Evolutionary conservation across 92 coral and sea anemone species (phyloP).

Genomic region (Desmophyllum pertusum): DNA sequence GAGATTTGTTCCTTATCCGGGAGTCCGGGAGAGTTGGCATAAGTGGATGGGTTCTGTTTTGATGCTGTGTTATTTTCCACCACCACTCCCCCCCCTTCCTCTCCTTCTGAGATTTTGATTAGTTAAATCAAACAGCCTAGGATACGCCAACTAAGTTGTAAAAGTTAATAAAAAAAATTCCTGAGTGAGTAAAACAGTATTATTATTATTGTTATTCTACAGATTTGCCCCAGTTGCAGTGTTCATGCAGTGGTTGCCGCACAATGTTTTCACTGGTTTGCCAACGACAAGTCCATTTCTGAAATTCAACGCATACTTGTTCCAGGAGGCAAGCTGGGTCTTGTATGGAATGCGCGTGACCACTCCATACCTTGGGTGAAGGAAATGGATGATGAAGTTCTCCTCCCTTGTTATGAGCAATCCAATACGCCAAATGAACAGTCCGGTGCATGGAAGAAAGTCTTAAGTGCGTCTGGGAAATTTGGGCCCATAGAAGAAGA

Average conservation of each 20-base stretch:
- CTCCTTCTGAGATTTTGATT: too few species aligned
- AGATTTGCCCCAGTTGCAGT: conserved; percentile 53
- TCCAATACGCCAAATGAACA: conserved; percentile 56
- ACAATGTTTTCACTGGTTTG: conserved; percentile 83
- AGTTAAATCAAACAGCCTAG: too few species aligned
- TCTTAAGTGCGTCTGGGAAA: conserved; percentile 37
- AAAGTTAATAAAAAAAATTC: background rate
- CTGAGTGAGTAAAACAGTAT: background rate
- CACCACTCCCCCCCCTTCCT: too few species aligned
- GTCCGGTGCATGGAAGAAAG: conserved; percentile 57
- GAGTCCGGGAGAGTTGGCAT: too few species aligned
- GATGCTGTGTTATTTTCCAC: too few species aligned
- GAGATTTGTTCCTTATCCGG: too few species aligned
- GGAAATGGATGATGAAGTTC: conserved; percentile 53
- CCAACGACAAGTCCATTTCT: conserved; percentile 68
- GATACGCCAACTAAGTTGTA: too few species aligned
- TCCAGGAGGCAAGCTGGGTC: conserved; percentile 80
- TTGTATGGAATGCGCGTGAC: conserved; percentile 77
- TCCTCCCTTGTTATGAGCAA: conserved; percentile 47
- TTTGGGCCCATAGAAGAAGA: conserved; percentile 50
- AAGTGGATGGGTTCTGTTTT: too few species aligned
- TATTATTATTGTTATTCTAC: background rate
- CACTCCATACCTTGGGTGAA: conserved; percentile 66
- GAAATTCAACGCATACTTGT: conserved; percentile 87
- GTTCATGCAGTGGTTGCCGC: conserved; percentile 81